phyloP scores from a whole-genome alignment of 2,888 invertebrate genomes.

The Ceraclea dissimilis region DNA sequence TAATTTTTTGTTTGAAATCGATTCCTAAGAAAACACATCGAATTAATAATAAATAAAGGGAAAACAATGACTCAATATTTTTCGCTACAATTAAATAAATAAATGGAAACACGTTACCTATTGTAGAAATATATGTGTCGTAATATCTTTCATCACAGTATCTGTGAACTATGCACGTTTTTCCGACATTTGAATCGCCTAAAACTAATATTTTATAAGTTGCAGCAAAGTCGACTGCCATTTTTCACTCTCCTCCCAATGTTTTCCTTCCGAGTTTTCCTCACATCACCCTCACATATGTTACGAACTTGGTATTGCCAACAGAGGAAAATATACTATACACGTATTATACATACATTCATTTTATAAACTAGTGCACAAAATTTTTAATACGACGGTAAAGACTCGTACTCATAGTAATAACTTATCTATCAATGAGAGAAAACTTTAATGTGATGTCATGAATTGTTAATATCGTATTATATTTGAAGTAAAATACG shows the following conservation, averaged over 20 bases:
- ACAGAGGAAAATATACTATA: not conserved
- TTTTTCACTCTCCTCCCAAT: conserved; percentile 40
- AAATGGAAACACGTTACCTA: conserved; percentile 51
- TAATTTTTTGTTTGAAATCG: conserved; percentile 85
- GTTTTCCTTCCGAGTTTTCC: conserved; percentile 10
- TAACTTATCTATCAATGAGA: not conserved
- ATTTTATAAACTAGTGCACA: not conserved
- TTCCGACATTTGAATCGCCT: conserved; percentile 85
- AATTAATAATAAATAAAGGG: not conserved
- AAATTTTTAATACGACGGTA: not conserved
- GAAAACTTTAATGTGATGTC: not conserved
- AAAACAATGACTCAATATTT: conserved; percentile 11
- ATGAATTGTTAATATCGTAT: not conserved
- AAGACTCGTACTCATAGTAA: no score
- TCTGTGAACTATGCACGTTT: conserved; percentile 84
- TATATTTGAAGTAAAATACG: not conserved
- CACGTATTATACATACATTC: not conserved
- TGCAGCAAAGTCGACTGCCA: conserved; percentile 80
- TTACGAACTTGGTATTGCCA: not conserved
- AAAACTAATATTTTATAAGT: conserved; percentile 82
- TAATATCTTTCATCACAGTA: conserved; percentile 86
- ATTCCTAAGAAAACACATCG: conserved; percentile 56
- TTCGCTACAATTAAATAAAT: no score
- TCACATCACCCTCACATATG: not conserved
- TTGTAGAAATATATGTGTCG: conserved; percentile 85